Percentiles rank a stretch among this genome's conserved stretches.
Conservation (phyloP, 2,888 invertebrate species). For the Allolobophora icterica region DNA sequence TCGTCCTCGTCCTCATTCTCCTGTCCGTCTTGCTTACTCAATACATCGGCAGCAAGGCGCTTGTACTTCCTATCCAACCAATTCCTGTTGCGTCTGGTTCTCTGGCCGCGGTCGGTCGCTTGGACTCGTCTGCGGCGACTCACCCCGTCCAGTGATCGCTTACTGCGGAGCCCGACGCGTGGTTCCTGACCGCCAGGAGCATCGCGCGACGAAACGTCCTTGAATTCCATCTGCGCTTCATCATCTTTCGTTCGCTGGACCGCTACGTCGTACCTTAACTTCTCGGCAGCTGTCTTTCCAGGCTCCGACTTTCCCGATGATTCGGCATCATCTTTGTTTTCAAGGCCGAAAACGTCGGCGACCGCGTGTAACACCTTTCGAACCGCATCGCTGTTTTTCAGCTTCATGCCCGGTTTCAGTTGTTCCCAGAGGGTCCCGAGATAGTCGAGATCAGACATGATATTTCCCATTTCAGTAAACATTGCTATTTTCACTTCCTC, state of each 20-base stretch:
- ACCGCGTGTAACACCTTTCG: neutral
- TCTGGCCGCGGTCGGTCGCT: neutral
- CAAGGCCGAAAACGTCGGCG: neutral
- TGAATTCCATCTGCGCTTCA: neutral
- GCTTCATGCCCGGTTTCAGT: neutral
- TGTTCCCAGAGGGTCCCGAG: neutral
- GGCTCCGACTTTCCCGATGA: neutral
- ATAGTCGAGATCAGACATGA: neutral
- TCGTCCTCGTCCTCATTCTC: neutral
- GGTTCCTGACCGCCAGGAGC: neutral
- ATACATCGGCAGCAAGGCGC: neutral
- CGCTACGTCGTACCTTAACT: neutral
- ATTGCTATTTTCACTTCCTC: neutral
- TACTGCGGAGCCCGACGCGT: neutral
- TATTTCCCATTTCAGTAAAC: neutral
- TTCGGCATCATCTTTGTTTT: neutral
- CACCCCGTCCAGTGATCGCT: neutral
- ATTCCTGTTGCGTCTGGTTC: neutral
- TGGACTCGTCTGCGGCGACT: neutral
- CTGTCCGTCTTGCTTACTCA: neutral
- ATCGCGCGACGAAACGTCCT: neutral
- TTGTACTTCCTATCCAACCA: neutral
- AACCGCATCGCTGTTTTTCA: neutral
- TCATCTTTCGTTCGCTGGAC: neutral
- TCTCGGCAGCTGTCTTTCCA: neutral